Percentiles rank a stretch among this genome's conserved stretches.
These are phyloP conservation scores for Dichetophora obliterata DNA, from an alignment of 2,888 invertebrate species.

Conservation along the genomic window DNA sequence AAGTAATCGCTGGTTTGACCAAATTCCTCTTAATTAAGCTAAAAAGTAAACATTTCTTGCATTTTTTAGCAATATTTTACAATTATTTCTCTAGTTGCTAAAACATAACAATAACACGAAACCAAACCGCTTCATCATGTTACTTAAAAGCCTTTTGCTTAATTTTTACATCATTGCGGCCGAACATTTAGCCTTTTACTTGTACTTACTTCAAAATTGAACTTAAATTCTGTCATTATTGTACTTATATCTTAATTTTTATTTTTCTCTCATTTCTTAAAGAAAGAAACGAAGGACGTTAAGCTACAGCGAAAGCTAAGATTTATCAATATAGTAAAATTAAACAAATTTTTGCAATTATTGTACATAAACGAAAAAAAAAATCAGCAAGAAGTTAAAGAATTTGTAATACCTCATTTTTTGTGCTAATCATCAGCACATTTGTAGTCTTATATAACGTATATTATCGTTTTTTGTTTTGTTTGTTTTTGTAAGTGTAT, in stretches of 20 bases:
- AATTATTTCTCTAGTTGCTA: not conserved
- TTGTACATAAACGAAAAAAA: slow-evolving; percentile 18
- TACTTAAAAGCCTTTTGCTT: slow-evolving; percentile 18
- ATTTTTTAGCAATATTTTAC: not conserved
- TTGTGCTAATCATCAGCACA: not conserved
- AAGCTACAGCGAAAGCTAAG: not conserved
- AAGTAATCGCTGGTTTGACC: too few relatives aligned
- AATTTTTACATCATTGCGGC: not conserved
- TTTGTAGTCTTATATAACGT: slow-evolving; percentile 1
- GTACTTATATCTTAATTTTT: not conserved
- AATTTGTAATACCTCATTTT: slow-evolving; percentile 29
- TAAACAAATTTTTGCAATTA: slow-evolving; percentile 16
- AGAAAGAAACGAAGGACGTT: slow-evolving; percentile 24
- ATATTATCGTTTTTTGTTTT: slow-evolving; percentile 17
- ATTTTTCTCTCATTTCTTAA: slow-evolving; percentile 14
- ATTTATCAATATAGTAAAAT: not conserved
- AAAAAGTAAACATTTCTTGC: not conserved
- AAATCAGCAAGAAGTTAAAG: slow-evolving; percentile 15
- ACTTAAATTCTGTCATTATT: slow-evolving; percentile 25
- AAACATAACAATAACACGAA: too few relatives aligned
- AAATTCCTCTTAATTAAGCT: too few relatives aligned
- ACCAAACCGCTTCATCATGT: not conserved
- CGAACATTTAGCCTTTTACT: not conserved
- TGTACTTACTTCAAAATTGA: slow-evolving; percentile 2
- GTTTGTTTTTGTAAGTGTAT: slow-evolving; percentile 14